Conservation (phyloP, 2,113 vertebrate genomes). For the Grus americana region DNA sequence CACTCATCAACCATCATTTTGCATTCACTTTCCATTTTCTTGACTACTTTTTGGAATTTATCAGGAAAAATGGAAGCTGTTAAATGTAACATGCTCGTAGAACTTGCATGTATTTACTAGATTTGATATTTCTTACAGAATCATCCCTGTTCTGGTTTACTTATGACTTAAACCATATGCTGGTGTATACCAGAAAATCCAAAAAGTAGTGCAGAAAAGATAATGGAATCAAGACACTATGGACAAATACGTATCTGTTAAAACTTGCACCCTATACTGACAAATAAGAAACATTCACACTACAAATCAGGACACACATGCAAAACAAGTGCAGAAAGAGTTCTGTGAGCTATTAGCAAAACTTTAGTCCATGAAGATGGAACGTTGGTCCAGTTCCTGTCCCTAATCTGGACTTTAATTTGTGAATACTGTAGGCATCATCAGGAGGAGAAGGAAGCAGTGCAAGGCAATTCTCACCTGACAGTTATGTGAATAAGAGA, state of each 20-base stretch:
- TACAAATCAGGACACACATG: neutral
- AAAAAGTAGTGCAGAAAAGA: constrained; percentile 36
- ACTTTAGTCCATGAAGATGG: neutral
- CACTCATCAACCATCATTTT: neutral
- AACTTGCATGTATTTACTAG: neutral
- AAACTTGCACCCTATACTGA: neutral
- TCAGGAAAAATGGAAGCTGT: neutral
- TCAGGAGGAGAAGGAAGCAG: neutral
- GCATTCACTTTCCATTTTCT: neutral
- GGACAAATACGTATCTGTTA: neutral
- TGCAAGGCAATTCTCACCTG: neutral
- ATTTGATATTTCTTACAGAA: neutral
- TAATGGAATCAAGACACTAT: neutral
- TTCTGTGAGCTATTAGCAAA: neutral
- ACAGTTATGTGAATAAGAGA: neutral
- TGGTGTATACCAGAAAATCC: constrained; percentile 1
- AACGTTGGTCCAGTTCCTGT: neutral
- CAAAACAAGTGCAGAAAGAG: neutral
- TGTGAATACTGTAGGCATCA: neutral
- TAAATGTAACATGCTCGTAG: neutral
- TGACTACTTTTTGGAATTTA: constrained; percentile 17
- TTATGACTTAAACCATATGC: neutral
- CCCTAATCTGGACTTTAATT: neutral
- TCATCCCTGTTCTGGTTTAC: neutral
- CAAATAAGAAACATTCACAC: neutral